phyloP scores from a whole-genome alignment of 2,113 vertebrate species.

The Heterochromis multidens region DNA sequence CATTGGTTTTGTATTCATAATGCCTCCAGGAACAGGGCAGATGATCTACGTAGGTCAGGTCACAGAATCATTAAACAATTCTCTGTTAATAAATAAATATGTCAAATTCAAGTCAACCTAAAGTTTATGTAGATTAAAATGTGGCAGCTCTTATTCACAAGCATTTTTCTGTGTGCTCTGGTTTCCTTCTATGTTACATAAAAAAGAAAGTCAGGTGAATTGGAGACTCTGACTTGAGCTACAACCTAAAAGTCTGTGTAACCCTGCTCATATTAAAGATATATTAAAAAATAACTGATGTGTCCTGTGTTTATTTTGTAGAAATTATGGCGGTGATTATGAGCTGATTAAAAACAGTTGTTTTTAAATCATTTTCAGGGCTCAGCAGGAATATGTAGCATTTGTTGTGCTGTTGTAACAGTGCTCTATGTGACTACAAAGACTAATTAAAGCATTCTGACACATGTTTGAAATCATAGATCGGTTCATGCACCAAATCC shows the following conservation, averaged over 20 bases:
- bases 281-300: not conserved
- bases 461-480: not conserved
- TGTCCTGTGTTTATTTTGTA: not conserved
- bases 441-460: not conserved
- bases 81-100: slow-evolving; percentile 12
- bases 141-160: not conserved
- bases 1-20: slow-evolving; percentile 23
- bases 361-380: no score
- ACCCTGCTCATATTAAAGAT: not conserved
- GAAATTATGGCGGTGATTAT: not conserved
- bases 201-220: not conserved
- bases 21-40: slow-evolving; percentile 30
- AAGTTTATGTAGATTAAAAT: slow-evolving; percentile 23
- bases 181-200: not conserved
- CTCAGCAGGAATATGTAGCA: no score
- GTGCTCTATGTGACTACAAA: not conserved
- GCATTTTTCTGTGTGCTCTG: not conserved
- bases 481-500: not conserved
- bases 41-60: slow-evolving; percentile 51
- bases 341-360: not conserved
- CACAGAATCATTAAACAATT: slow-evolving; percentile 38
- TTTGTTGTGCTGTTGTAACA: no score
- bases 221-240: not conserved
- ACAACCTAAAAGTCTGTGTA: not conserved
- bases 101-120: not conserved